Evolutionary conservation across 2,797 vertebrate species (phyloP).

Genomic region (Cheirogaleus major): DNA sequence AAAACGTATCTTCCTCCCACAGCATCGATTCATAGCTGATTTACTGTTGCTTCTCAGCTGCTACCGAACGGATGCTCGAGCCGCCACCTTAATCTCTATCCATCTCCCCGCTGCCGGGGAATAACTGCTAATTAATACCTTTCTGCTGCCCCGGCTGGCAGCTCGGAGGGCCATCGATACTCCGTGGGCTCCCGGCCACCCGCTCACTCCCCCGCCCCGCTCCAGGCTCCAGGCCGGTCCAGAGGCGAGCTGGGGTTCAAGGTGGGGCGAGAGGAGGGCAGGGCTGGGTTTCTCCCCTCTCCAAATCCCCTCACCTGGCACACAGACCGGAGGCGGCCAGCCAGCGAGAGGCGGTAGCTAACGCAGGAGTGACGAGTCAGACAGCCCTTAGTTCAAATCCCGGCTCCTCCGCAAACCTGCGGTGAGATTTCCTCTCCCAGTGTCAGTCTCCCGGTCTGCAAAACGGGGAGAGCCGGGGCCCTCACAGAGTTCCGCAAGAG

Average conservation of each 20-base stretch:
- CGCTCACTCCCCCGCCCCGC: not conserved
- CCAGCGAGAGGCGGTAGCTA: fast-evolving
- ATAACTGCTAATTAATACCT: constrained; percentile 82
- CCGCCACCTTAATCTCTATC: constrained; percentile 81
- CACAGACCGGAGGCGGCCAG: not conserved
- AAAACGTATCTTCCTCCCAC: constrained; percentile 81
- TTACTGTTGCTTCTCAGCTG: constrained; percentile 64
- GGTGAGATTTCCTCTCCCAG: fast-evolving
- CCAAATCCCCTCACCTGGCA: not conserved
- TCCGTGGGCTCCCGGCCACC: not conserved
- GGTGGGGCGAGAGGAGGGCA: not conserved
- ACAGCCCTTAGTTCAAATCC: not conserved
- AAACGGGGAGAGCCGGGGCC: too few species aligned
- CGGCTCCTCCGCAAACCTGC: not conserved
- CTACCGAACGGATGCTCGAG: constrained; percentile 54
- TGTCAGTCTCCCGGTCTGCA: not conserved
- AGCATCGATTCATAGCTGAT: constrained; percentile 82
- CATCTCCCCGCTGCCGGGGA: constrained; percentile 65
- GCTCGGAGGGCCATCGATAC: constrained; percentile 13
- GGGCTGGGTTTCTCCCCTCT: not conserved
- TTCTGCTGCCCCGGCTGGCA: constrained; percentile 65
- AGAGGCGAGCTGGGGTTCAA: not conserved
- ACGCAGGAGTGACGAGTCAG: not conserved
- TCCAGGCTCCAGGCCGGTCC: not conserved
- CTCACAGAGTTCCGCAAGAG: fast-evolving